Base-by-base conservation (phyloP, 1,140 invertebrate genomes). In the Saccostrea echinata region DNA sequence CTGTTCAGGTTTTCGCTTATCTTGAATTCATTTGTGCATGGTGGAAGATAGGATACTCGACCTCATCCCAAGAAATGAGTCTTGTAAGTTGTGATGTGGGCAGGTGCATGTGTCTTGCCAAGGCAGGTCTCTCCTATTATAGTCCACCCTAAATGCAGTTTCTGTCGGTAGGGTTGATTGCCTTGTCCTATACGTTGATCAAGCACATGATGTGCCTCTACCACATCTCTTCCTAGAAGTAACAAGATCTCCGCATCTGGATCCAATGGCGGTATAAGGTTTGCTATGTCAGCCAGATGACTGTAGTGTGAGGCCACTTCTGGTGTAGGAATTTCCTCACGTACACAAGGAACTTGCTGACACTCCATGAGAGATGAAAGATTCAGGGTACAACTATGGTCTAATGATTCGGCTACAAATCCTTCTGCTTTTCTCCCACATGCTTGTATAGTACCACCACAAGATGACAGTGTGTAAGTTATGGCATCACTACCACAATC, bases 121-220 rank as follows among this genome's bases (percentile, higher is more conserved):
- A 85, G n/a, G 76, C 64, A 88, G 16, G 52, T 33, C 61, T 88
- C 84, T 2, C 87, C 87, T n/a, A 88, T 53, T 11, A 88, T 82
- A 18, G 84, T 81, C 84, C 84, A 88, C 18, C 87, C 87, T 16
- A 88, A 61, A 51, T 0, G 3, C 21, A 85, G 33, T 2, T 82
- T 30, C 35, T 88, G 87, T 4, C 64, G 71, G 81, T 30, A 88
- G 1, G 87, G 84, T 27, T 61, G 6, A 61, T 51, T 33, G 0
- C 12, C 13, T 13, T 51, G 52, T 18, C 87, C 87, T 18, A n/a
- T 64, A 27, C 11, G 57, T 30, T 85, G 87, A 11, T 81, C 53
- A 3, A 82, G 52, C 3, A 88, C 81, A 51, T 88, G 87, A 64
- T 88, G 87, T 18, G 55, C 84, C n/a, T 85, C 27, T 21, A 52